These are phyloP conservation scores for Drosophila mimica DNA, from an alignment of 2,888 invertebrate species.

Conservation along the genomic window DNA sequence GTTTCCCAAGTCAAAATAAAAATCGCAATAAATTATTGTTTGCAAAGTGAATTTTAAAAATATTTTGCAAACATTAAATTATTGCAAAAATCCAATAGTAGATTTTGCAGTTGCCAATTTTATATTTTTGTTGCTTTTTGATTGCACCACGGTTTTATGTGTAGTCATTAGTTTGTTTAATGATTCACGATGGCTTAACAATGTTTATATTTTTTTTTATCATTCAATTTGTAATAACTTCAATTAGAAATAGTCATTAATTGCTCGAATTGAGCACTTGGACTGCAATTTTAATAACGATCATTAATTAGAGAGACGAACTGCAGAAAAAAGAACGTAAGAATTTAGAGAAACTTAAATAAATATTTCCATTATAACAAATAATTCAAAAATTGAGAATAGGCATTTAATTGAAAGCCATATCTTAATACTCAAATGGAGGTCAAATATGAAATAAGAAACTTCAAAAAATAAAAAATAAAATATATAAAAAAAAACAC, in stretches of 20 bases:
- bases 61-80: conserved; percentile 62
- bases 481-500: conserved; percentile 17
- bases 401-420: conserved; percentile 1
- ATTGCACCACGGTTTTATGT: conserved; percentile 17
- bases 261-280: conserved; percentile 15
- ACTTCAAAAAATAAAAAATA: conserved; percentile 3
- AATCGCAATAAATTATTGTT: conserved; percentile 42
- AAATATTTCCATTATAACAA: neutral
- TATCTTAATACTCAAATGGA: conserved; percentile 29
- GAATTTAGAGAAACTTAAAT: neutral
- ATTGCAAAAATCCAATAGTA: conserved; percentile 64
- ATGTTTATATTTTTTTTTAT: conserved; percentile 12
- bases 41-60: conserved; percentile 44
- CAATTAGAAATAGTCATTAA: conserved; percentile 22
- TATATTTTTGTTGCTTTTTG: conserved; percentile 17
- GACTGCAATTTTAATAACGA: neutral
- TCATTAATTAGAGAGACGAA: neutral
- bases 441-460: conserved; percentile 46
- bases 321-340: neutral
- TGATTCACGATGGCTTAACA: conserved; percentile 27
- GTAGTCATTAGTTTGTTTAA: conserved; percentile 24
- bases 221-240: conserved; percentile 20
- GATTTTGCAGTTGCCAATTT: conserved; percentile 54
- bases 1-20: conserved; percentile 15
- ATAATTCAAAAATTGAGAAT: neutral